phyloP scores from a whole-genome alignment of 1,140 invertebrate species.

The Lanistes nyassanus region DNA sequence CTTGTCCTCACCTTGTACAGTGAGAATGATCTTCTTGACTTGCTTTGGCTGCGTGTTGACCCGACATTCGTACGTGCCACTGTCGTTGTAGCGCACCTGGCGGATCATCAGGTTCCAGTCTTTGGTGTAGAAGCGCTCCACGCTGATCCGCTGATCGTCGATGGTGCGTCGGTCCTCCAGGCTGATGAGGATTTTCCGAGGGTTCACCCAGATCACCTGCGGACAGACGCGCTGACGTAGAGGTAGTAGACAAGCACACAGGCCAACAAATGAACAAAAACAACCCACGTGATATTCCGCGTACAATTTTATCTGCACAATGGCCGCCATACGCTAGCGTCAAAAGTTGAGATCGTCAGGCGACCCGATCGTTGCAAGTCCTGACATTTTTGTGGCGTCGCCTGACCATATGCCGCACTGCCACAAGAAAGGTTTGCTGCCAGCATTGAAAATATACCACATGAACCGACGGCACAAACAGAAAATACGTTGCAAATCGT shows the following conservation, averaged over 20 bases:
- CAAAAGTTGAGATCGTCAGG: no score
- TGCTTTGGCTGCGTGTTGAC: slow-evolving; percentile 53
- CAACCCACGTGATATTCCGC: background rate
- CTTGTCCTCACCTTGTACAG: slow-evolving; percentile 50
- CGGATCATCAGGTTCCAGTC: slow-evolving; percentile 61
- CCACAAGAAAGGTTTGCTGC: no score
- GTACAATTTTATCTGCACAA: background rate
- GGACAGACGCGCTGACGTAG: background rate
- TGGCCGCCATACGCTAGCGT: no score
- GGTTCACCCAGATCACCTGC: slow-evolving; percentile 62
- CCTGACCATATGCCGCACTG: no score
- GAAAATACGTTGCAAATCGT: no score
- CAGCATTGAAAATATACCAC: no score
- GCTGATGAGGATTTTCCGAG: slow-evolving; percentile 50
- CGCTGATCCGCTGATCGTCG: slow-evolving; percentile 55
- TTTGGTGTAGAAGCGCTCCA: slow-evolving; percentile 47
- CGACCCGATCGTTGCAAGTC: no score
- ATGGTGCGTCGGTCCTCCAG: slow-evolving; percentile 48
- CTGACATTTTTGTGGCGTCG: no score
- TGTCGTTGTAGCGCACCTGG: slow-evolving; percentile 46
- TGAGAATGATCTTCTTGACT: slow-evolving; percentile 47
- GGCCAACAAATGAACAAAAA: background rate
- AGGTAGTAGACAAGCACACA: background rate
- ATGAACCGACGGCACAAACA: no score
- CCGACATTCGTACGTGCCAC: slow-evolving; percentile 53